These are phyloP conservation scores for Helicoverpa armigera DNA, from an alignment of 1,140 invertebrate genomes.

Conservation along the genomic window DNA sequence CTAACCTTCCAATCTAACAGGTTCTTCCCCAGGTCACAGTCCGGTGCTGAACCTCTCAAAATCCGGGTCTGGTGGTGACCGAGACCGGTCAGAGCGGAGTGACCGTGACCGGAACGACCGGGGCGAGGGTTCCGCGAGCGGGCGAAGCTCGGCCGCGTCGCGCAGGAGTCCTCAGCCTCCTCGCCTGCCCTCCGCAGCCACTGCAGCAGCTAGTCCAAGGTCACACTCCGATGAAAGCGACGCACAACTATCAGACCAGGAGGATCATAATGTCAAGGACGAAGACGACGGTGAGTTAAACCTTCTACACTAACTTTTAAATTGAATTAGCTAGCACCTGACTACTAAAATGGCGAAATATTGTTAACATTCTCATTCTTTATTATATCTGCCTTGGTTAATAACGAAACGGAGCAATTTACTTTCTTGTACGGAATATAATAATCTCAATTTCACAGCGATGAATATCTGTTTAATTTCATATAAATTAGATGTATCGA, in stretches of 20 bases:
- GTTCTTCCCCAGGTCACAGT: conserved; percentile 95
- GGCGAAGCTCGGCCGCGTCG: conserved; percentile 86
- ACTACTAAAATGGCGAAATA: neutral
- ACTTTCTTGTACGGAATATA: conserved; percentile 24
- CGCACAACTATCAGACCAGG: conserved; percentile 89
- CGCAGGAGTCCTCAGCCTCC: conserved; percentile 84
- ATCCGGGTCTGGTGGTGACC: conserved; percentile 90
- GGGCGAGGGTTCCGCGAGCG: conserved; percentile 87
- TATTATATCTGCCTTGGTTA: conserved; percentile 25
- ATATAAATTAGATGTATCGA: conserved; percentile 61
- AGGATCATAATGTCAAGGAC: conserved; percentile 93
- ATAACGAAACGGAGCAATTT: conserved; percentile 34
- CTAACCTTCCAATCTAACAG: conserved; percentile 80
- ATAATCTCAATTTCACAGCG: conserved; percentile 41
- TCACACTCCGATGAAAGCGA: conserved; percentile 92
- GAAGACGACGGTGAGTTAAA: conserved; percentile 92
- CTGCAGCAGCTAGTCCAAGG: conserved; percentile 87
- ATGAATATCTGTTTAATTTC: conserved; percentile 55
- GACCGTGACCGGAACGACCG: conserved; percentile 81
- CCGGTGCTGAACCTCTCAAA: conserved; percentile 96
- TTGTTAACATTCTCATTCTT: conserved; percentile 10
- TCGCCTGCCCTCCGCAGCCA: conserved; percentile 78
- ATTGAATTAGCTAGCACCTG: neutral
- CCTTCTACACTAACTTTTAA: neutral
- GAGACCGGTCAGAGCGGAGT: conserved; percentile 85